Percentiles rank a stretch among this genome's conserved stretches.
phyloP scores from a whole-genome alignment of 2,888 invertebrate genomes.

The Clusia tigrina region DNA sequence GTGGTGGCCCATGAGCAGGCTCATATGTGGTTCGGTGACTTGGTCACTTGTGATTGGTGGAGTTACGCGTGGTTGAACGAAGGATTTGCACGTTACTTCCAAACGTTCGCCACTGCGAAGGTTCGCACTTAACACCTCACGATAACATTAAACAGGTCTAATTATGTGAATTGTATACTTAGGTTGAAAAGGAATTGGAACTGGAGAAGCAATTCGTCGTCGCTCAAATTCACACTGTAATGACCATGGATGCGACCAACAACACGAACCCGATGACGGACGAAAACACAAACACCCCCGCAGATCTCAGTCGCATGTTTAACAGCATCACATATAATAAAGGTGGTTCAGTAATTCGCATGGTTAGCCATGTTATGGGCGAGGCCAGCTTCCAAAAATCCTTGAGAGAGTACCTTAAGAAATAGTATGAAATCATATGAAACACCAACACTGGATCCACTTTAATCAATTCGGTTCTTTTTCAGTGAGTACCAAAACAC shows the following conservation, averaged over 20 bases:
- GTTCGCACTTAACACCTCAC: conserved; percentile 36
- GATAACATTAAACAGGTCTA: neutral
- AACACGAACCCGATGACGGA: conserved; percentile 70
- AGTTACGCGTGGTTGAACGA: conserved; percentile 73
- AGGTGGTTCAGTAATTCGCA: conserved; percentile 72
- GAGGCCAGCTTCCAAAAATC: conserved; percentile 66
- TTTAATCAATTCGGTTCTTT: neutral
- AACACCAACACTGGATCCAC: neutral
- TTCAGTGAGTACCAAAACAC: conserved; percentile 56
- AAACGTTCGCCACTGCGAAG: conserved; percentile 70
- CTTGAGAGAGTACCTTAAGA: conserved; percentile 68
- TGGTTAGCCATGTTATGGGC: conserved; percentile 73
- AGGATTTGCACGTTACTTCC: conserved; percentile 75
- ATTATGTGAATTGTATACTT: neutral
- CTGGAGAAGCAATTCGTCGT: conserved; percentile 75
- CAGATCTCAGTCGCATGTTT: conserved; percentile 71
- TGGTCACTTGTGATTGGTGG: conserved; percentile 68
- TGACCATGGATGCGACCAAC: conserved; percentile 69
- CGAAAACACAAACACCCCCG: conserved; percentile 67
- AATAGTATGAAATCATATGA: conserved; percentile 51
- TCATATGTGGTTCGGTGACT: conserved; percentile 75
- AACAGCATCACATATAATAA: conserved; percentile 75
- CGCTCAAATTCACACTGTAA: conserved; percentile 73
- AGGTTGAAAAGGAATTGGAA: conserved; percentile 73
- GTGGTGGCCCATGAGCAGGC: conserved; percentile 67